Evolutionary conservation across 2,888 invertebrate genomes (phyloP).

Genomic region (Cephonodes hylas): DNA sequence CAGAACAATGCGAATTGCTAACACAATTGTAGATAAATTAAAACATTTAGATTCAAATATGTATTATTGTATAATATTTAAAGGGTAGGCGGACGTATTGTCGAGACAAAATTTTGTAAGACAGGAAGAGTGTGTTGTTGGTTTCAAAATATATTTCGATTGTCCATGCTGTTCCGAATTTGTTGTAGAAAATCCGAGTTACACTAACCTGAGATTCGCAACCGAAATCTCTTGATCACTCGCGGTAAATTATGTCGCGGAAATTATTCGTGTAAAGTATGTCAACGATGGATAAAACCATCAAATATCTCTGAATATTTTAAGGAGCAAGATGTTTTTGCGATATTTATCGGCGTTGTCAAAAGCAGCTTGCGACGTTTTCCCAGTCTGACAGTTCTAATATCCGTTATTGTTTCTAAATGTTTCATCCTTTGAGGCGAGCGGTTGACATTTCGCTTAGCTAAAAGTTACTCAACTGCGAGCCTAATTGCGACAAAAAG

Average conservation of each 20-base stretch:
- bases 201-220: no score
- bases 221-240: no score
- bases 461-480: neutral
- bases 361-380: slow-evolving; percentile 19
- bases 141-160: no score
- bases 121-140: no score
- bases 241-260: no score
- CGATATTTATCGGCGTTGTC: slow-evolving; percentile 12
- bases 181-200: no score
- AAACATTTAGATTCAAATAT: no score
- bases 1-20: neutral
- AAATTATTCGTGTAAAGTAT: neutral
- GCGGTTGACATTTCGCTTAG: slow-evolving; percentile 4
- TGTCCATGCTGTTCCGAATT: no score
- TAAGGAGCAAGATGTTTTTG: neutral
- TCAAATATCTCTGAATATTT: neutral
- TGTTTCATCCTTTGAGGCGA: slow-evolving; percentile 37
- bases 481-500: slow-evolving; percentile 4
- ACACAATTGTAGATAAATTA: no score
- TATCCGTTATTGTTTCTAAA: slow-evolving; percentile 51
- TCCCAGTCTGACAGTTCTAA: slow-evolving; percentile 47
- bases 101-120: no score
- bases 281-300: neutral
- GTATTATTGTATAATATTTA: no score
- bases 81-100: no score